Conservation (phyloP, 1,140 invertebrate species). For the Bombus ignitus region DNA sequence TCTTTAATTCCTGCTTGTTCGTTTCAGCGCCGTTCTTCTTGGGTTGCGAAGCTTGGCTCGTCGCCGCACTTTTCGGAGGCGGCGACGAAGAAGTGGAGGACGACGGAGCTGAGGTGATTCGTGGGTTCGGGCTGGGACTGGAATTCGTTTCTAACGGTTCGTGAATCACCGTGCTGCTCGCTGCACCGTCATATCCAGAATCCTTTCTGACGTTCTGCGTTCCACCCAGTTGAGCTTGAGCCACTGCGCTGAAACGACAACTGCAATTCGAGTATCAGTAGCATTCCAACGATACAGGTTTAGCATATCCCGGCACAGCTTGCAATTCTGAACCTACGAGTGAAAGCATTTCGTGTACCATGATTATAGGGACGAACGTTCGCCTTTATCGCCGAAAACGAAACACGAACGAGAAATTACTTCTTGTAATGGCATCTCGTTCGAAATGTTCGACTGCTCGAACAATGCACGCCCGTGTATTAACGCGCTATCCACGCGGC, state of each 20-base stretch:
- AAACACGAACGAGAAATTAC: neutral
- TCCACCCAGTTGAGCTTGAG: slow-evolving; percentile 76
- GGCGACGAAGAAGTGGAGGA: slow-evolving; percentile 78
- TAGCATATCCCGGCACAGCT: neutral
- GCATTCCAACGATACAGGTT: neutral
- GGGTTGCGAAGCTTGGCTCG: slow-evolving; percentile 53
- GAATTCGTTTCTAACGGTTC: slow-evolving; percentile 77
- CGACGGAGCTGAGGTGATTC: slow-evolving; percentile 77
- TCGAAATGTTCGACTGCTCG: neutral
- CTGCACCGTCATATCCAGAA: slow-evolving; percentile 70
- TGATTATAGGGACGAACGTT: slow-evolving; percentile 12
- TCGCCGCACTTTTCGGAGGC: slow-evolving; percentile 48
- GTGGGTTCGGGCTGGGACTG: slow-evolving; percentile 77
- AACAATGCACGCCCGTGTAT: neutral
- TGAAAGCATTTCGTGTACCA: neutral
- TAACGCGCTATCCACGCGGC: neutral
- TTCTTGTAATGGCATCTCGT: neutral
- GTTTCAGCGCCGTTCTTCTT: slow-evolving; percentile 76
- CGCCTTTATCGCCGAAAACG: neutral
- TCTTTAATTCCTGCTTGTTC: slow-evolving; percentile 77
- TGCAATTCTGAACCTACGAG: neutral
- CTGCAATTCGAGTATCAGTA: slow-evolving; percentile 71
- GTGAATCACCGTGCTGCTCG: slow-evolving; percentile 73
- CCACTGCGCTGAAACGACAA: slow-evolving; percentile 79
- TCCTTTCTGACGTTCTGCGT: slow-evolving; percentile 68